phyloP scores from a whole-genome alignment of 2,888 invertebrate species.

The Amphipyra berbera region DNA sequence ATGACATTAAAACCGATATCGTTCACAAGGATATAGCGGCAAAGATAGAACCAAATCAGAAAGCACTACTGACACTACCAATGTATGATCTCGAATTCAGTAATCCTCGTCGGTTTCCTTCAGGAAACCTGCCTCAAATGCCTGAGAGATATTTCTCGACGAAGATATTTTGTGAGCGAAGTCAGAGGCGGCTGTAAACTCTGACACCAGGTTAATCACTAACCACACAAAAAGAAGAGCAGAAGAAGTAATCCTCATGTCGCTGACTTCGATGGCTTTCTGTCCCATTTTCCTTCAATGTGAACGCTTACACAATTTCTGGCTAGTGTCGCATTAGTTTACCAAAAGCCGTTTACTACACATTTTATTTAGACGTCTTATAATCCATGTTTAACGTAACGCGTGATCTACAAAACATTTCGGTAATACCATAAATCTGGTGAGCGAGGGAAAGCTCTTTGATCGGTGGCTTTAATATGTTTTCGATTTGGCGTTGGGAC shows the following conservation, averaged over 20 bases:
- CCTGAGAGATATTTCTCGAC: too few relatives aligned
- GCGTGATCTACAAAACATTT: conserved; percentile 59
- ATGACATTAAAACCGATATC: too few relatives aligned
- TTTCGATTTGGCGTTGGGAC: conserved; percentile 83
- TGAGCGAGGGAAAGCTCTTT: conserved; percentile 79
- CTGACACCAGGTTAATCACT: too few relatives aligned
- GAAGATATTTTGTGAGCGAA: too few relatives aligned
- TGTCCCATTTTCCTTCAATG: conserved; percentile 10
- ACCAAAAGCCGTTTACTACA: conserved; percentile 19
- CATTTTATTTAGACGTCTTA: conserved; percentile 46
- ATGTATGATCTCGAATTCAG: neutral
- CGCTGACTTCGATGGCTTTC: neutral
- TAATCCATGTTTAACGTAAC: conserved; percentile 50
- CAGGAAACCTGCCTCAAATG: too few relatives aligned
- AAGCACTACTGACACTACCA: too few relatives aligned
- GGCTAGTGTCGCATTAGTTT: conserved; percentile 28
- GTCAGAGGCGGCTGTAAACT: too few relatives aligned
- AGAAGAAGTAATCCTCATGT: too few relatives aligned
- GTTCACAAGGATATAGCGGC: too few relatives aligned
- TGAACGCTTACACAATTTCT: conserved; percentile 14
- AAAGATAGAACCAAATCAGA: too few relatives aligned
- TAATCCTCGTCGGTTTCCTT: too few relatives aligned
- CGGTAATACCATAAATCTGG: conserved; percentile 72
- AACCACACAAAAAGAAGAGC: too few relatives aligned
- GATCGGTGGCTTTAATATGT: conserved; percentile 85